Conservation (phyloP, 2,113 vertebrate genomes). For the Thalassarche chlororhynchos region DNA sequence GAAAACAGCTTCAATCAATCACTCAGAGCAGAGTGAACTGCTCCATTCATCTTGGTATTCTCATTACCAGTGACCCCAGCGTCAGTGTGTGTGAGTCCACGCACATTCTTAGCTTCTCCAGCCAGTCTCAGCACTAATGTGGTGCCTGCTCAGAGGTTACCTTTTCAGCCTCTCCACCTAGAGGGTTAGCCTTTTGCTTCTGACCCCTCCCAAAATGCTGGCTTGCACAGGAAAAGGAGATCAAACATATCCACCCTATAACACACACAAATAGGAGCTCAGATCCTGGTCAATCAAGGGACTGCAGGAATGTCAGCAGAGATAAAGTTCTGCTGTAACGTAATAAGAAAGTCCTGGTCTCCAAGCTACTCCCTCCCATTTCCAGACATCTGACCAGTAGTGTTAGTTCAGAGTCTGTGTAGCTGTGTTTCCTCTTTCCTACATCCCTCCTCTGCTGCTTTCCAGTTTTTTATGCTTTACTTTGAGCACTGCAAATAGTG, state of each 20-base stretch:
- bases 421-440: background rate
- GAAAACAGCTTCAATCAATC: slow-evolving; percentile 17
- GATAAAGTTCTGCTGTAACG: background rate
- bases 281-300: background rate
- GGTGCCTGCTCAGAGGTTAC: background rate
- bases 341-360: background rate
- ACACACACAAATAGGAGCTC: background rate
- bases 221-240: background rate
- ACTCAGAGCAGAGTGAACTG: background rate
- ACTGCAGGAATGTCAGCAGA: background rate
- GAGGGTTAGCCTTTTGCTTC: background rate
- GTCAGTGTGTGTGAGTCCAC: background rate
- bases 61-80: background rate
- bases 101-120: background rate
- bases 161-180: background rate
- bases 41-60: background rate
- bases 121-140: background rate
- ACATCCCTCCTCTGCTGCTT: background rate
- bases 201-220: background rate
- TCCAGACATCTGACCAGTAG: background rate
- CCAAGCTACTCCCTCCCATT: background rate
- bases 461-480: background rate
- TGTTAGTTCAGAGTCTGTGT: background rate
- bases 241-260: background rate
- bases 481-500: background rate